A percentile compares a stretch with the other conserved stretches of the same genome.
Conservation (phyloP, 2,888 invertebrate genomes). For the Mamestra brassicae region DNA sequence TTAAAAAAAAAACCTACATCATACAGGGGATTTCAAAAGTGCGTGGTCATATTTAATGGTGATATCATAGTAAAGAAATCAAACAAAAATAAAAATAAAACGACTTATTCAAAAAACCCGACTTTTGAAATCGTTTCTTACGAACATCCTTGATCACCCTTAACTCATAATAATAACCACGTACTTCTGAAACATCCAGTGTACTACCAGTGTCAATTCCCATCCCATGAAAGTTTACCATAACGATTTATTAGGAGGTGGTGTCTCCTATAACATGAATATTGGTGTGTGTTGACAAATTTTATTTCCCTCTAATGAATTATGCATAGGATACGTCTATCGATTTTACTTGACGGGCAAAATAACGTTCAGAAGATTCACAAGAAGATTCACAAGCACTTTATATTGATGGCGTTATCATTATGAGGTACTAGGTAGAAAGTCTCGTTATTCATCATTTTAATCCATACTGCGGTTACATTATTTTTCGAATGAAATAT, state of each 20-base stretch:
- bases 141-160: too few relatives aligned
- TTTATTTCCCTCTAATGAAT: slow-evolving; percentile 38
- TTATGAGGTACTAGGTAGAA: slow-evolving; percentile 16
- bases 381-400: slow-evolving; percentile 24
- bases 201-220: neutral
- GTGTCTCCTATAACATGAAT: neutral
- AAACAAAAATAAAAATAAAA: too few relatives aligned
- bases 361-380: slow-evolving; percentile 14
- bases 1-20: too few relatives aligned
- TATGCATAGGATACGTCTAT: slow-evolving; percentile 36
- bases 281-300: neutral
- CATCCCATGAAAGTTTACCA: neutral
- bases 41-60: too few relatives aligned
- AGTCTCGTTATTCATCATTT: slow-evolving; percentile 17
- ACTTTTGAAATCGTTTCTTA: too few relatives aligned
- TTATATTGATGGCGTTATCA: slow-evolving; percentile 39
- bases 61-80: too few relatives aligned
- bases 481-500: too few relatives aligned
- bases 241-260: neutral
- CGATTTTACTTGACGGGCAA: slow-evolving; percentile 8
- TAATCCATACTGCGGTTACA: slow-evolving; percentile 2
- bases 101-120: too few relatives aligned
- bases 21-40: too few relatives aligned
- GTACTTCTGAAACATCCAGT: too few relatives aligned
- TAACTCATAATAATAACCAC: too few relatives aligned